Base-by-base conservation (phyloP, 2,888 invertebrate species). In the Danaus chrysippus region DNA sequence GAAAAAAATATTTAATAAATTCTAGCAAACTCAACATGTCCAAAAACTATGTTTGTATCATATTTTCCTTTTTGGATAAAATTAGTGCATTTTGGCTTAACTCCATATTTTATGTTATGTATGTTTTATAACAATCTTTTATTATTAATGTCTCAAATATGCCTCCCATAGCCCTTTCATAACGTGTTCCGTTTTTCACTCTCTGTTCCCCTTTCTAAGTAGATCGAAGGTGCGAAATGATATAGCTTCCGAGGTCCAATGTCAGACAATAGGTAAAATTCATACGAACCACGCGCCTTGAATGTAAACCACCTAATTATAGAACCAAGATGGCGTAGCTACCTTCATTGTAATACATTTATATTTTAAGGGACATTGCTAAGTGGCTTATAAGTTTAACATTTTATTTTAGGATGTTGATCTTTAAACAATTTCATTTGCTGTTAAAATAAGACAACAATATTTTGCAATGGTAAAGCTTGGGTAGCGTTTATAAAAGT, bases 181-280 rank as follows among this genome's bases (percentile, higher is more conserved):
- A 67, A 67, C 62, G 65, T 58, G 62, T 60, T 49, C 55, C 64
- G 55, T 67, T 65, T 67, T 68, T 73, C 68, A 68, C 68, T 70
- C 62, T 67, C 66, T 63, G 65, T 70, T 64, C 69, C 70, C 69
- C 70, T 67, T 70, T 70, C 74, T 65, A 64, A 65, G 62, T 67
- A 67, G 62, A 65, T 61, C 70, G 71, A 70, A 76, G 78, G 88
- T 88, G 87, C 79, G 77, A 79, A 89, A 88, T 90, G 89, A 90
- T 91, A 88, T 90, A 90, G 87, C 87, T 84, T 66, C 83, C 69
- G 77, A 87, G 90, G 91, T 90, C 91, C 87, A 83, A 88, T 87
- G 90, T 89, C 91, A 89, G 90, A 87, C 87, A 86, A 85, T 91
- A 89, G 90, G 88, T 87, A 87, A 82, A 89, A 91, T 91, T 91